These are phyloP conservation scores for Chelmon rostratus DNA, from an alignment of 2,797 vertebrate species.

Conservation along the genomic window DNA sequence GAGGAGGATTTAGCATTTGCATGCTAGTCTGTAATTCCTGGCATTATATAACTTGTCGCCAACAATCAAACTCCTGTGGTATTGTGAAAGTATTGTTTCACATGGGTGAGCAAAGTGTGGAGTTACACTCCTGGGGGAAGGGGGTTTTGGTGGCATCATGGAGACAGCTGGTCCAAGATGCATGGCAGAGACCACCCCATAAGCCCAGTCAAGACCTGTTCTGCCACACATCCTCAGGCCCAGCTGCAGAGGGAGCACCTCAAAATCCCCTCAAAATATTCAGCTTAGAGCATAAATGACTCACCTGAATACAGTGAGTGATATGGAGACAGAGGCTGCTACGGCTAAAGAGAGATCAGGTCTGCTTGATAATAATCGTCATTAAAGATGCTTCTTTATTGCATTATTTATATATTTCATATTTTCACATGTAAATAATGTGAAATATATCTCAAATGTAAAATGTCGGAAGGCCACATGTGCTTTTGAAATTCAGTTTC, in stretches of 20 bases:
- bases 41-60: conserved; percentile 87
- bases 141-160: conserved; percentile 39
- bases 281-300: conserved; percentile 35
- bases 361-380: conserved; percentile 2
- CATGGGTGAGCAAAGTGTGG: conserved; percentile 78
- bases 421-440: background rate
- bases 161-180: conserved; percentile 48
- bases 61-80: conserved; percentile 83
- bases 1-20: conserved; percentile 86
- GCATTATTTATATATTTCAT: background rate
- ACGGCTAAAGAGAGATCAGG: background rate
- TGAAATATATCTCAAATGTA: background rate
- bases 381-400: background rate
- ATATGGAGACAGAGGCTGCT: background rate
- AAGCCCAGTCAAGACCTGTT: conserved; percentile 30
- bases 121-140: conserved; percentile 62
- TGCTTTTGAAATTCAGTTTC: background rate
- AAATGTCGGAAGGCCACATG: background rate
- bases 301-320: conserved; percentile 18
- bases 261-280: conserved; percentile 42
- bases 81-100: conserved; percentile 87
- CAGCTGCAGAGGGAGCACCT: conserved; percentile 15
- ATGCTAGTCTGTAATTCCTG: conserved; percentile 86
- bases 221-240: conserved; percentile 34
- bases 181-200: conserved; percentile 66